These are phyloP conservation scores for Halocaridina rubra DNA, from an alignment of 2,888 invertebrate species.

Conservation along the genomic window DNA sequence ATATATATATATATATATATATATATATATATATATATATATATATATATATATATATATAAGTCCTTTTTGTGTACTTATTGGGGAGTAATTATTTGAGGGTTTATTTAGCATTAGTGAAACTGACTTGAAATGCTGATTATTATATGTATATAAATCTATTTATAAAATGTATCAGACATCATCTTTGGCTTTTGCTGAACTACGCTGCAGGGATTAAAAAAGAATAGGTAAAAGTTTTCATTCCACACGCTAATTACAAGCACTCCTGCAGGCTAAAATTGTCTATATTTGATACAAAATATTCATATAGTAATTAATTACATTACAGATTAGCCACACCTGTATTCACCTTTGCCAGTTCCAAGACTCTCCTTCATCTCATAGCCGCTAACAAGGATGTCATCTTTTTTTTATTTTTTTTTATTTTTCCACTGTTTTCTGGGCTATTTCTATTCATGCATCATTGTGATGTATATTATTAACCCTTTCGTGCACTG, in stretches of 20 bases:
- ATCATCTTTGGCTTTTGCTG: too few relatives aligned
- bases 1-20: not conserved
- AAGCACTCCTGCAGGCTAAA: too few relatives aligned
- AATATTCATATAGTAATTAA: not conserved
- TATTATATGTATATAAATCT: too few relatives aligned
- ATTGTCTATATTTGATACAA: too few relatives aligned
- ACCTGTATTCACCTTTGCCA: not conserved
- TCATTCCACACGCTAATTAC: too few relatives aligned
- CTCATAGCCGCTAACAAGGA: not conserved
- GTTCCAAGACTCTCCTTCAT: not conserved
- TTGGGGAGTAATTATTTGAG: too few relatives aligned
- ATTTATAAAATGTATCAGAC: not conserved
- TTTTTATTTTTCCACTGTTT: not conserved
- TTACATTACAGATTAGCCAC: not conserved
- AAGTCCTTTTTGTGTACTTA: not conserved
- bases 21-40: not conserved
- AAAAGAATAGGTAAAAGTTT: too few relatives aligned
- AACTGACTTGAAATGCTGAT: too few relatives aligned
- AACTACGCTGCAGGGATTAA: too few relatives aligned
- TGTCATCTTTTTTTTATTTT: not conserved
- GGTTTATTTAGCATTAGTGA: too few relatives aligned
- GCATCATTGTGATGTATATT: not conserved
- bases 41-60: not conserved
- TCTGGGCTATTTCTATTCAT: not conserved
- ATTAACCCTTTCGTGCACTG: too few relatives aligned